These are phyloP conservation scores for Quadroppia sp. DNA, from an alignment of 2,888 invertebrate genomes.

Conservation along the genomic window DNA sequence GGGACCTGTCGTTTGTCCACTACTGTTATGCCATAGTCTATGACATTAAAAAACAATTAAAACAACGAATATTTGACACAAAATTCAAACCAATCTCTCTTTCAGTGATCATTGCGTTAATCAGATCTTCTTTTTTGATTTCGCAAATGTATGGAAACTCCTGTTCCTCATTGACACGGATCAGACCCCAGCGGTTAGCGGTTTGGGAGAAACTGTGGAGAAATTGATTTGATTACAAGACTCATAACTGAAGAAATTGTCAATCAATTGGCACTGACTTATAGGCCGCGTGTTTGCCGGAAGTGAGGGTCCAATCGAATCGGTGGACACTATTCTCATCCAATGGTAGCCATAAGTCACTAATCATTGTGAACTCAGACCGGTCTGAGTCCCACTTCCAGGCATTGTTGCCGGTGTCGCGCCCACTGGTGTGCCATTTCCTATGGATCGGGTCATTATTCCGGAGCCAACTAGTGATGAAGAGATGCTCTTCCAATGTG, in stretches of 20 bases:
- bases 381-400: conserved; percentile 66
- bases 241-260: too few species aligned
- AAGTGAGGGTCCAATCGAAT: not conserved
- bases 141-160: conserved; percentile 80
- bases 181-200: conserved; percentile 76
- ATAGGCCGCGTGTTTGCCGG: conserved; percentile 67
- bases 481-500: conserved; percentile 78
- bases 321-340: conserved; percentile 12
- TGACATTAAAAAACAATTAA: conserved; percentile 50
- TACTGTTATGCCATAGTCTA: conserved; percentile 78
- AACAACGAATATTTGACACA: not conserved
- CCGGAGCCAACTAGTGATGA: conserved; percentile 74
- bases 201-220: conserved; percentile 53
- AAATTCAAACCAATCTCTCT: conserved; percentile 44
- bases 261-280: conserved; percentile 56
- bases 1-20: conserved; percentile 75
- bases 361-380: conserved; percentile 69
- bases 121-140: conserved; percentile 68
- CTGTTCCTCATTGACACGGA: conserved; percentile 69
- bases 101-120: conserved; percentile 60
- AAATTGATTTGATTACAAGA: conserved; percentile 37
- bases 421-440: conserved; percentile 75
- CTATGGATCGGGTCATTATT: conserved; percentile 77
- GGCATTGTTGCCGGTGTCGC: conserved; percentile 49
- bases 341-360: conserved; percentile 67